Evolutionary conservation across 2,113 vertebrate genomes (phyloP).

Genomic region (Dissostichus mawsoni): DNA sequence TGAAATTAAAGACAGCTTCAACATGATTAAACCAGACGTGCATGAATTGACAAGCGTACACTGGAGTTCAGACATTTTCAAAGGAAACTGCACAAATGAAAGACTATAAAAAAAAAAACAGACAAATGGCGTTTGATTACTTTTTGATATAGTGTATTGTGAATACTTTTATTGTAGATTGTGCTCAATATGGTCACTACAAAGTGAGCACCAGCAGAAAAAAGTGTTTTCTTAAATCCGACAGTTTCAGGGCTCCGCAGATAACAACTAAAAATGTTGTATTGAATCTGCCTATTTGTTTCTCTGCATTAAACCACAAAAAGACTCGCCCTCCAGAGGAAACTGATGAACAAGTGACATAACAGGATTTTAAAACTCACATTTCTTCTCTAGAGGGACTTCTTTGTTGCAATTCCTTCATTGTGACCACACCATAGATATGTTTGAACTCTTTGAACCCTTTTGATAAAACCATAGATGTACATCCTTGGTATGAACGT

Average conservation of each 20-base stretch:
- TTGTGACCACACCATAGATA: slow-evolving; percentile 58
- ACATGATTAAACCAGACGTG: slow-evolving; percentile 42
- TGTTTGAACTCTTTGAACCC: slow-evolving; percentile 48
- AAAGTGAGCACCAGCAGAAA: slow-evolving; percentile 18
- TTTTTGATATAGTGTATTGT: slow-evolving; percentile 28
- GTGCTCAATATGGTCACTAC: slow-evolving; percentile 32
- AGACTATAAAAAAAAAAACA: slow-evolving; percentile 17
- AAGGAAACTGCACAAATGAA: slow-evolving; percentile 18
- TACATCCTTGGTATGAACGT: slow-evolving; percentile 42
- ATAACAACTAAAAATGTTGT: neutral
- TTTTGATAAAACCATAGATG: slow-evolving; percentile 31
- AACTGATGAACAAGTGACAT: neutral
- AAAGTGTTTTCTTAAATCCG: neutral
- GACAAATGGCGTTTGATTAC: slow-evolving; percentile 11
- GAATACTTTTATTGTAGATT: slow-evolving; percentile 34
- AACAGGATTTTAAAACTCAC: slow-evolving; percentile 1
- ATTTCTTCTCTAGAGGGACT: slow-evolving; percentile 2
- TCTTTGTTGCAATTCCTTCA: slow-evolving; percentile 52
- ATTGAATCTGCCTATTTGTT: neutral
- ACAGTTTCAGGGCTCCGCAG: neutral
- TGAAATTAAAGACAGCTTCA: slow-evolving; percentile 35
- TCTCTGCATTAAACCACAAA: neutral
- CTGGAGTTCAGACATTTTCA: slow-evolving; percentile 22
- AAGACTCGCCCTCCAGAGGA: neutral
- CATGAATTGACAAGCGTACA: slow-evolving; percentile 32